phyloP scores from a whole-genome alignment of 1,140 invertebrate genomes.

The Orchestia grillus region DNA sequence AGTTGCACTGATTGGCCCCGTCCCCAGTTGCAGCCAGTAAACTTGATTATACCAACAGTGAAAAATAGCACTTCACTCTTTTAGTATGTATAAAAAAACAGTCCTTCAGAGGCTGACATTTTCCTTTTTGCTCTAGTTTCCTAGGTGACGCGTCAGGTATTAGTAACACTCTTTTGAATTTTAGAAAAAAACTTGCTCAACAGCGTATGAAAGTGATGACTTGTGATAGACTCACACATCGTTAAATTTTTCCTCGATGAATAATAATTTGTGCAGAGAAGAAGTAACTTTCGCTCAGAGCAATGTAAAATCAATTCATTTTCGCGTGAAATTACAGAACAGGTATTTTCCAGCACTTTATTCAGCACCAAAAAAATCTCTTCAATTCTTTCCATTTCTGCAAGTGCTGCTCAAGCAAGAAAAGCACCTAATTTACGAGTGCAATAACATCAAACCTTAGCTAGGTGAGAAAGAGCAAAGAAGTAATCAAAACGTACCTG shows the following conservation, averaged over 20 bases:
- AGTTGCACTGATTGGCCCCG: not conserved
- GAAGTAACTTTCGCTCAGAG: not conserved
- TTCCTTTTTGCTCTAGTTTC: not conserved
- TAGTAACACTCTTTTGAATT: not conserved
- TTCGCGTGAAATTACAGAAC: not conserved
- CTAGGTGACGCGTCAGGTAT: not conserved
- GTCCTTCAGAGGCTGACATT: not conserved
- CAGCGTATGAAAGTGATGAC: not conserved
- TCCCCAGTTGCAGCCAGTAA: not conserved
- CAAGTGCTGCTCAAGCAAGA: not conserved
- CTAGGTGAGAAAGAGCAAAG: not conserved
- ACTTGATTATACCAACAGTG: not conserved
- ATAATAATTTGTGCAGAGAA: not conserved
- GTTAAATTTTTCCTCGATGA: not conserved
- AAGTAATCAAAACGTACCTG: not conserved
- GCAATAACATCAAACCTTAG: not conserved
- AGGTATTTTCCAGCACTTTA: not conserved
- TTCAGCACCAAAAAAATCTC: not conserved
- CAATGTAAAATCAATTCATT: not conserved
- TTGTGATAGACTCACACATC: not conserved
- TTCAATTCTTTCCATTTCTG: not conserved
- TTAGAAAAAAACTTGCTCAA: not conserved
- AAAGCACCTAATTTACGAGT: not conserved
- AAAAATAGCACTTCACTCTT: not conserved
- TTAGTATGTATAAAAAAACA: not conserved